Evolutionary conservation across 2,797 vertebrate genomes (phyloP), one percentile per base, ranked within the genome.

Genomic region (Nannoperca australis): DNA sequence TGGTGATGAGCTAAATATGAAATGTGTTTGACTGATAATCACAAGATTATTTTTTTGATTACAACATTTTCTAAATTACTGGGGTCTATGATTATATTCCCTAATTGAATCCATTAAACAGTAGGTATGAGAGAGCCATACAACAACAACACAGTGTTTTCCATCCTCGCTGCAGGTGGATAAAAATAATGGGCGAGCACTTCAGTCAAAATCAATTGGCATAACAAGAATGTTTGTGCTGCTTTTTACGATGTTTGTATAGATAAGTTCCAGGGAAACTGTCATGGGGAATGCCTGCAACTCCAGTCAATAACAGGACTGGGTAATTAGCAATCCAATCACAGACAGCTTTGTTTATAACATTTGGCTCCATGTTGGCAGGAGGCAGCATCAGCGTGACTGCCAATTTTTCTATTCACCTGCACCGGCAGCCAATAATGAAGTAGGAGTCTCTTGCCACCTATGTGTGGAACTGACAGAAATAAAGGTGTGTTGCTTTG

Each of bases 401-500:
- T 78, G 88, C 63, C 88, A 85, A 87, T 84, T 77, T 91, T 91
- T 88, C 70, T 79, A 85, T 85, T 87, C 87, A 92, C 87, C 91
- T 90, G 90, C 88, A 81, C 58, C 36, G 36, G 36, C 36, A 76
- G 72, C 85, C 77, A 76, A 53, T 70, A 70, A 82, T 72, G 83
- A 81, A 89, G 89, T 87, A 91, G 88, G 88, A 83, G 81, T 93
- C 91, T 93, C 92, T 88, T 88, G 76, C 67, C 88, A 91, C 92
- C 88, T 83, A 50, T 58, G 72, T 72, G 70, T 71, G 76, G 30
- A 82, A 65, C 70, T 78, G 65, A 68, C 55, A 84, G 49, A 70
- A 76, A 83, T 60, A 63, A 70, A 66, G 58, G 94, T 90, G 79
- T 42, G 87, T 85, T 91, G 95, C 96, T 96, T 88, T 91, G 95